Evolutionary conservation across 2,113 vertebrate species (phyloP), one percentile per base, ranked within the genome.

Genomic region (Lagopus muta): DNA sequence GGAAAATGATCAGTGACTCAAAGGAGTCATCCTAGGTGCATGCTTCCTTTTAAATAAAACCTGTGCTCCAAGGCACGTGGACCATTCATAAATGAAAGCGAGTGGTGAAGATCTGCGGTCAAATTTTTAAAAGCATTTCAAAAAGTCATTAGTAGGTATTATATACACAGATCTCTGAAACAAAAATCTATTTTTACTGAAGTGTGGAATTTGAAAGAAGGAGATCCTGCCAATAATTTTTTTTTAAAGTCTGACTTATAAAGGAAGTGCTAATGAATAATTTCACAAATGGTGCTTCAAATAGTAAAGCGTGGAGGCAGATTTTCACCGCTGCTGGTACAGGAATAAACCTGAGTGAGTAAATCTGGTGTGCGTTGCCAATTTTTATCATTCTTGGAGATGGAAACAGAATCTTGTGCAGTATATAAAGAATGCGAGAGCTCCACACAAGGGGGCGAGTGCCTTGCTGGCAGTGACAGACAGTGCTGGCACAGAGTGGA

Each of bases 261-360:
- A 97, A 86, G 92, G 78, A 95, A 95, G 61, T 89, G 75, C 93
- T 96, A 92, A 94, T 93, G 96, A 96, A 94, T 96, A 93, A 94
- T 97, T 95, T 92, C 87, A 93, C 92, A 95, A 97, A 90, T 95
- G 55, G 69, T 76, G 57, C 81, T 95, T 88, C 88, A 27, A 91
- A 79, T 88, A 91, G 67, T 97, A 95, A 92, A 95, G 87, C 74
- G 88, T 60, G 20, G 62, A 87, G 87, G 82, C 94, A 96, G 87
- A 94, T 96, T 97, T 96, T 94, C 34, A 58, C 61, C 93, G 86
- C 71, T 95, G 67, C 86, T 93, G 52, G 42, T 90, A 76, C 91
- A 93, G 91, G 94, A 97, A 96, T 97, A 94, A 96, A 97, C 94
- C 90, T 88, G 72, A 97, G 82, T 40, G 90, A 96, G 75, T 96